phyloP scores from a whole-genome alignment of 2,888 invertebrate genomes.

The Panopea generosa region DNA sequence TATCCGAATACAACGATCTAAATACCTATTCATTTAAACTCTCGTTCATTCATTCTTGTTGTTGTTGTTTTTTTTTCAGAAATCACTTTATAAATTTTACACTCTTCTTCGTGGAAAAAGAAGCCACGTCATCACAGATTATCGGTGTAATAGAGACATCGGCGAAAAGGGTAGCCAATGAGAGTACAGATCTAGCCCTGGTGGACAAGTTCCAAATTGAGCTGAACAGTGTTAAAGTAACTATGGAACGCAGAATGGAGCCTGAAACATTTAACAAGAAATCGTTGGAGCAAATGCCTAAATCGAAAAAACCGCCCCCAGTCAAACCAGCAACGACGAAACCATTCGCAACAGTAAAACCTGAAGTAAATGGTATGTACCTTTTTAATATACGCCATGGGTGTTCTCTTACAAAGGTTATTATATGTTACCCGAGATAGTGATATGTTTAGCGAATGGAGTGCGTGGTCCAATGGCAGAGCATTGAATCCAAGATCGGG shows the following conservation, averaged over 20 bases:
- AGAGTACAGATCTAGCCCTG: slow-evolving; percentile 44
- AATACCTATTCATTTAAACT: too few species aligned
- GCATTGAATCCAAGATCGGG: too few species aligned
- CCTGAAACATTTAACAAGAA: slow-evolving; percentile 70
- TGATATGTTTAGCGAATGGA: too few species aligned
- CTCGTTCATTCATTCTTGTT: too few species aligned
- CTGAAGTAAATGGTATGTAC: background rate
- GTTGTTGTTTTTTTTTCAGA: slow-evolving; percentile 51
- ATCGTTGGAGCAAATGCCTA: slow-evolving; percentile 3
- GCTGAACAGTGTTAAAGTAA: slow-evolving; percentile 64
- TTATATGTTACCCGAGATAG: too few species aligned
- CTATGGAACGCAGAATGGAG: slow-evolving; percentile 66
- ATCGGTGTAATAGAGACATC: slow-evolving; percentile 71
- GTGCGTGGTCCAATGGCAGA: too few species aligned
- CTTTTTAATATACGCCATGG: too few species aligned
- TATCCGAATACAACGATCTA: too few species aligned
- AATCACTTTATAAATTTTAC: slow-evolving; percentile 71
- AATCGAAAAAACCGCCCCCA: background rate
- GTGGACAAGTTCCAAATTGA: slow-evolving; percentile 71
- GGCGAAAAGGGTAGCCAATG: slow-evolving; percentile 55
- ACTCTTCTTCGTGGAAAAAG: slow-evolving; percentile 72
- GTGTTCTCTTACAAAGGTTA: too few species aligned
- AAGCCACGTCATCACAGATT: slow-evolving; percentile 64
- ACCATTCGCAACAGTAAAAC: background rate
- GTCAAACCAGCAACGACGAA: background rate